Evolutionary conservation across 2,113 vertebrate species (phyloP).

Genomic region (Oryzias celebensis): DNA sequence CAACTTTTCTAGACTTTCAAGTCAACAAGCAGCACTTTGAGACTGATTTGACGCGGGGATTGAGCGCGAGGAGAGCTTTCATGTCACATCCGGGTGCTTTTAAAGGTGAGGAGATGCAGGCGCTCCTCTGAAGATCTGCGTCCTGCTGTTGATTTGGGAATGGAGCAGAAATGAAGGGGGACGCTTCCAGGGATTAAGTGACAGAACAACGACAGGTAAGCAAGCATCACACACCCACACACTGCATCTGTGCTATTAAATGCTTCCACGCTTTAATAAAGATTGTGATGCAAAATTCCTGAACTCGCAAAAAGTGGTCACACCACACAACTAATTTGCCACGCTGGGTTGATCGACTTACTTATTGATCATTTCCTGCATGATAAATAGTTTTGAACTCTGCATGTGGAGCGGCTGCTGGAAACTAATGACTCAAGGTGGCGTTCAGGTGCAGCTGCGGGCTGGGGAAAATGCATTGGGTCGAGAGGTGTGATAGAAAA

Average conservation of each 20-base stretch:
- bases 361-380: slow-evolving; percentile 13
- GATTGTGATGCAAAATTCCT: background rate
- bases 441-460: slow-evolving; percentile 18
- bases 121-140: slow-evolving; percentile 54
- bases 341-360: background rate
- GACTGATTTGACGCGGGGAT: slow-evolving; percentile 51
- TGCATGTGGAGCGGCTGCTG: slow-evolving; percentile 1
- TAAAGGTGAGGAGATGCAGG: slow-evolving; percentile 60
- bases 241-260: background rate
- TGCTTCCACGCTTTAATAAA: background rate
- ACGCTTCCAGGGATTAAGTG: slow-evolving; percentile 68
- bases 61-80: slow-evolving; percentile 29
- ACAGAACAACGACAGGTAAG: slow-evolving; percentile 77
- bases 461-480: slow-evolving; percentile 9
- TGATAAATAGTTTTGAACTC: slow-evolving; percentile 35
- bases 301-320: background rate
- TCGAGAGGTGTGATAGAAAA: background rate
- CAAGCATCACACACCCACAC: background rate
- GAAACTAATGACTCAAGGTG: slow-evolving; percentile 14
- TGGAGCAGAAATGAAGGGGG: slow-evolving; percentile 77
- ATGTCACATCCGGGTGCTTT: slow-evolving; percentile 13
- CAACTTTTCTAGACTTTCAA: slow-evolving; percentile 77
- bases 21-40: slow-evolving; percentile 30
- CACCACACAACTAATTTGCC: slow-evolving; percentile 7
- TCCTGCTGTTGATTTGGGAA: slow-evolving; percentile 57